Conservation (phyloP, 1,140 invertebrate species). For the Drusus annulatus region DNA sequence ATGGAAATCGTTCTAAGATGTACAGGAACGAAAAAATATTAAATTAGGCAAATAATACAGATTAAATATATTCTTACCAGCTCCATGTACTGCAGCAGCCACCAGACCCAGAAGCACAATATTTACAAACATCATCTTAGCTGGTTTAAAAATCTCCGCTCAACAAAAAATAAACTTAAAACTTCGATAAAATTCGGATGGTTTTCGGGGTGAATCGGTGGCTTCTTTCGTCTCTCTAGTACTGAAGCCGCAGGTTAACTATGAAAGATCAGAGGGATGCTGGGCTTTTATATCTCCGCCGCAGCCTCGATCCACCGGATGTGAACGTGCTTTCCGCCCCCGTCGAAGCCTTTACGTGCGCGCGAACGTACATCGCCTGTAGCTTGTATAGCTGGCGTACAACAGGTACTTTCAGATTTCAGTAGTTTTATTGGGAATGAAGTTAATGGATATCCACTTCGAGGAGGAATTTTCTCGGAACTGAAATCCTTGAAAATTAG, state of each 20-base stretch:
- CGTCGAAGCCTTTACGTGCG: no score
- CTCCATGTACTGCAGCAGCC: neutral
- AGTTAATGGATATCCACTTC: no score
- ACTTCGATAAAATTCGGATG: neutral
- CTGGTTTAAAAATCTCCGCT: neutral
- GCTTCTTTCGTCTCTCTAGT: neutral
- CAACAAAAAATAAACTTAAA: neutral
- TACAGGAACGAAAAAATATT: no score
- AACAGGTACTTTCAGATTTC: neutral
- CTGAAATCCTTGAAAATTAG: no score
- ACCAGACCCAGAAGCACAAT: conserved; percentile 31
- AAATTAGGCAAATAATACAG: neutral
- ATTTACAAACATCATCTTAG: conserved; percentile 23
- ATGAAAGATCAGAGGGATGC: conserved; percentile 10
- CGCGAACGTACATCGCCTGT: no score
- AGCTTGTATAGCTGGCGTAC: neutral
- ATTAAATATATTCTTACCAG: conserved; percentile 9
- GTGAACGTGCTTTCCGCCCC: neutral
- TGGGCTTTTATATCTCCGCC: conserved; percentile 17
- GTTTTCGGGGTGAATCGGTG: neutral
- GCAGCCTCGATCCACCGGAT: conserved; percentile 13
- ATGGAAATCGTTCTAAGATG: no score
- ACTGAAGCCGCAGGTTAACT: conserved; percentile 1
- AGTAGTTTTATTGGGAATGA: no score
- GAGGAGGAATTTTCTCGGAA: no score